Base-by-base conservation (phyloP, 2,888 invertebrate genomes). In the Athripsodes cinereus region DNA sequence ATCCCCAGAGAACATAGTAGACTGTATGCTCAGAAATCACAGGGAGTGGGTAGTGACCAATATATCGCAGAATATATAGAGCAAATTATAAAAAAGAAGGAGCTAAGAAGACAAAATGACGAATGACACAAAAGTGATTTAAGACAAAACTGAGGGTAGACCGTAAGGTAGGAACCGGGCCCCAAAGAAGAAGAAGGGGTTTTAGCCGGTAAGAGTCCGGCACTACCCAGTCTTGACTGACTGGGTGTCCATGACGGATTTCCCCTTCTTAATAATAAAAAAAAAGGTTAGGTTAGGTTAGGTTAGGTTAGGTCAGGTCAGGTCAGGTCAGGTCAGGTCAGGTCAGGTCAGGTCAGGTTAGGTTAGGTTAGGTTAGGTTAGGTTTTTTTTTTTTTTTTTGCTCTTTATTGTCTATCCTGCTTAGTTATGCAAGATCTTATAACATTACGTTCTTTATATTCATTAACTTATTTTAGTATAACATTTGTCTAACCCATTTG, bases 241-340 rank as follows among this genome's bases (percentile, higher is more conserved):
- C 48, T 19, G 48, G 48, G 48, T 48, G 19, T 48, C 48, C 20
- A 48, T 48, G 19, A 48, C 2, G 20, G 48, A 48, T 48, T 48
- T 48, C 48, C 48, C 48, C 13, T 48, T 5, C 18, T 11, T 5
- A 48, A 20, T 6, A 48, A 48, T 11, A 19, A 44, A 44, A 44
- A 44, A 44, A 44, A 44, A 44, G 18, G 44, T 26, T 26, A 26
- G 60, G 53, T 60, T 53, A 50, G 60, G 52, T 55, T 58, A 52
- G 59, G 52, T 60, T 61, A 58, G 61, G 61, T 58, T 61, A 61
- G 61, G 61, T 61, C 58, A 61, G 61, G 61, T 61, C 58, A 60
- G 60, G 58, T 58, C 55, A 61, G 61, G 61, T 61, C 58, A 61
- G 61, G 61, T 61, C 58, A 61, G 61, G 61, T 58, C 58, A 60